A percentile compares a stretch with the other conserved stretches of the same genome.
These are phyloP conservation scores for Caenorhabditis tropicalis DNA, from an alignment of 1,140 invertebrate species.

Conservation along the genomic window DNA sequence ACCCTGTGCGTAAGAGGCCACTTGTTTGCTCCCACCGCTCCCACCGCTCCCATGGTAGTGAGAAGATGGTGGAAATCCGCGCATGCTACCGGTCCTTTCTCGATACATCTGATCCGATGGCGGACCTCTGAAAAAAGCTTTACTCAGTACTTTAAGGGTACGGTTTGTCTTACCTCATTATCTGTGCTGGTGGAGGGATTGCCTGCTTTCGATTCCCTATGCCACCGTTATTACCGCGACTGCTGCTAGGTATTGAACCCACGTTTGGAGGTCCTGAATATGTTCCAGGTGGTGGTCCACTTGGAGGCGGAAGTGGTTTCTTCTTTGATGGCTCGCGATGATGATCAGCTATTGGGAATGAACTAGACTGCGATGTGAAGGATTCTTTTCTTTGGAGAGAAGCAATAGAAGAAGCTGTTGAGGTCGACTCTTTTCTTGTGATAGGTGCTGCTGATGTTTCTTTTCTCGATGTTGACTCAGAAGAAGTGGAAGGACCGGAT, in stretches of 20 bases:
- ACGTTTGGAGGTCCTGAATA: background rate
- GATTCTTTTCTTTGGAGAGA: constrained; percentile 17
- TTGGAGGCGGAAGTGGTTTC: background rate
- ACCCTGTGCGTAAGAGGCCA: constrained; percentile 35
- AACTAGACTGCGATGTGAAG: background rate
- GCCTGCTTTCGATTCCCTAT: background rate
- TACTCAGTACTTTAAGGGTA: background rate
- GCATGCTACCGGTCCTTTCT: background rate
- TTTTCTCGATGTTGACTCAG: background rate
- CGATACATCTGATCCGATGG: constrained; percentile 13
- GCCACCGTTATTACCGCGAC: background rate
- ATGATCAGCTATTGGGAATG: background rate
- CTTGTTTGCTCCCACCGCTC: constrained; percentile 15
- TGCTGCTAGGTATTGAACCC: background rate
- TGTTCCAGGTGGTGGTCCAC: background rate
- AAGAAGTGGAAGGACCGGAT: background rate
- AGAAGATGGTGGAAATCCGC: constrained; percentile 19
- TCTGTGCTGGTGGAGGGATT: background rate
- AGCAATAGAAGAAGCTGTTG: background rate
- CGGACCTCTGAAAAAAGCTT: background rate
- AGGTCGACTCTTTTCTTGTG: background rate
- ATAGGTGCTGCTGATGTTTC: background rate
- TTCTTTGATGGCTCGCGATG: background rate
- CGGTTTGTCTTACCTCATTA: background rate
- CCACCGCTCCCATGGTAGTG: background rate